Conservation (phyloP, 2,888 invertebrate genomes). For the Yponomeuta malinellus region DNA sequence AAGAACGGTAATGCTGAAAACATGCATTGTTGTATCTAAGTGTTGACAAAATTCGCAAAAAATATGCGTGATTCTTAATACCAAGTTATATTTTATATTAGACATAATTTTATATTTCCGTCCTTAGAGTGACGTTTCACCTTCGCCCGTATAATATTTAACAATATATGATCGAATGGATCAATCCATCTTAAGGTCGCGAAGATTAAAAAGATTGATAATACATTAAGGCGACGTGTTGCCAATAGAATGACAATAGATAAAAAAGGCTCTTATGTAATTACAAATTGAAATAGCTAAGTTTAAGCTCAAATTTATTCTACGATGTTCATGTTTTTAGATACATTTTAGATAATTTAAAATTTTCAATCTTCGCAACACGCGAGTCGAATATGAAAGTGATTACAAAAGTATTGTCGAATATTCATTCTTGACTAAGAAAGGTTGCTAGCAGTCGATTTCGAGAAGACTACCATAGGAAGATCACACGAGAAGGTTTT, state of each 20-base stretch:
- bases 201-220: not conserved
- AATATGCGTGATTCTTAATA: too few species aligned
- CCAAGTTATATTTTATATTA: too few species aligned
- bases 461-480: slow-evolving; percentile 39
- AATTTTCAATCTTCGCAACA: slow-evolving; percentile 23
- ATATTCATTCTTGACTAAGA: slow-evolving; percentile 41
- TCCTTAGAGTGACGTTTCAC: too few species aligned
- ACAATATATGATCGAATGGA: not conserved
- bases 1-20: too few species aligned
- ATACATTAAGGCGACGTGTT: not conserved
- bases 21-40: too few species aligned
- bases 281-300: slow-evolving; percentile 19
- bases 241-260: slow-evolving; percentile 4
- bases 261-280: slow-evolving; percentile 1
- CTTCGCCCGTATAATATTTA: too few species aligned
- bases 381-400: slow-evolving; percentile 36
- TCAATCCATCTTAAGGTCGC: not conserved
- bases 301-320: slow-evolving; percentile 15
- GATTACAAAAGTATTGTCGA: slow-evolving; percentile 55
- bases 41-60: too few species aligned
- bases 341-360: slow-evolving; percentile 17
- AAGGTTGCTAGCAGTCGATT: slow-evolving; percentile 42
- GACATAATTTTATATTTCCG: too few species aligned
- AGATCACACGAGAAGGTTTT: slow-evolving; percentile 45
- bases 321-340: not conserved